Evolutionary conservation across 2,797 vertebrate genomes (phyloP), one percentile per base, ranked within the genome.

Genomic region (Tolypeutes matacus): DNA sequence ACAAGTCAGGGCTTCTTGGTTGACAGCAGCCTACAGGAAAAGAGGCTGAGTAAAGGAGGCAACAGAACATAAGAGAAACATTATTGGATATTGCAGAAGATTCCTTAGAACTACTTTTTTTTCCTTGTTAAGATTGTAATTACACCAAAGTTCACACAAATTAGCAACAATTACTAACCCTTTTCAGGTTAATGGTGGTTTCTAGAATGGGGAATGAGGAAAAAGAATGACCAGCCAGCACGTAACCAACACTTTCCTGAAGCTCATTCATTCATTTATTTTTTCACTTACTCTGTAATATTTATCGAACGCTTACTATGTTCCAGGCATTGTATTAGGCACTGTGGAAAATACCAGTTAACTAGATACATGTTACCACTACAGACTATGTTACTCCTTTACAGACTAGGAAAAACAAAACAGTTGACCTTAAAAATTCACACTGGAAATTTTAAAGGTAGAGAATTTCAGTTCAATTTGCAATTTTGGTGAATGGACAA

Each of bases 101-200:
- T 3, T 31, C 39, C 46, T 58, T 7, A 86, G 92, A 86, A 58
- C 20, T 36, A 34, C 83, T 88, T 92, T 56, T 77, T 56, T 77
- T 96, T 94, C 46, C 70, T 97, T 88, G 80, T 31, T 5, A 78
- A 93, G 17, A 4, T 21, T 70, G 23, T 70, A 82, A 70, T 58
- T 94, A 72, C 23, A 53, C 29, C 42, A 87, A 91, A 23, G 2
- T 84, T 94, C 25, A 62, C 69, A 36, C 11, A 93, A 78, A 96
- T 92, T 80, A 78, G 42, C 92, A 72, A 39, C 72, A 93, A 83
- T 89, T 91, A 81, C 58, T 78, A 78, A 82, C 2, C 8, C 31
- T 65, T 92, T 78, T 53, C 31, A 90, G 62, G 21, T 91, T 87
- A 88, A 70, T 73, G 49, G 20, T 5, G 11, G 12, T 29, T 94